Conservation (phyloP, 2,888 invertebrate genomes). For the Nebria brevicollis region DNA sequence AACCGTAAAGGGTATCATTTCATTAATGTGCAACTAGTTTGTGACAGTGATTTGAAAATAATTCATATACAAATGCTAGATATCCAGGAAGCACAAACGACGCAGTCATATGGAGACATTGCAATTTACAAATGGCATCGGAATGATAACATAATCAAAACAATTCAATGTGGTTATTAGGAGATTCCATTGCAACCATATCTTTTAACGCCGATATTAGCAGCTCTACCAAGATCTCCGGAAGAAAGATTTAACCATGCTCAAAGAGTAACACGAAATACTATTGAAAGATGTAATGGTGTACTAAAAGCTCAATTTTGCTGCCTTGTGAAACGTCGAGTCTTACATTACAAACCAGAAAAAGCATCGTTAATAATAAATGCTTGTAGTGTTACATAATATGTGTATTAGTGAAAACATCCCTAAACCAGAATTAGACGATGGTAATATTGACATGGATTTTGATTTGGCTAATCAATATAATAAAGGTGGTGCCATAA, state of each 20-base stretch:
- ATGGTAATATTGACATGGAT: too few relatives aligned
- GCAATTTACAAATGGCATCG: constrained; percentile 40
- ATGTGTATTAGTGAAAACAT: constrained; percentile 21
- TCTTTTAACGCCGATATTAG: constrained; percentile 51
- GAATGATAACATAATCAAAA: too few relatives aligned
- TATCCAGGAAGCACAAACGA: too few relatives aligned
- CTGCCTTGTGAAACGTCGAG: constrained; percentile 51
- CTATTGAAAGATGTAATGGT: constrained; percentile 51
- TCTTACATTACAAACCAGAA: constrained; percentile 51
- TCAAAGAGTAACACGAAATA: constrained; percentile 15
- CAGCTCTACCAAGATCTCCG: constrained; percentile 37
- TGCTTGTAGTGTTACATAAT: constrained; percentile 52
- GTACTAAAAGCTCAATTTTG: constrained; percentile 51
- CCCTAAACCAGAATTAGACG: background rate
- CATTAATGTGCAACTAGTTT: constrained; percentile 48
- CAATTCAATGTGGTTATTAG: constrained; percentile 23
- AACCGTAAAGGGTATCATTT: constrained; percentile 48
- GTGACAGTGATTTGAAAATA: constrained; percentile 51
- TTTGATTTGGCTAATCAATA: too few relatives aligned
- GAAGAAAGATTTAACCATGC: constrained; percentile 48
- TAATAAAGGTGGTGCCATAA: too few relatives aligned
- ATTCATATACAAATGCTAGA: constrained; percentile 52
- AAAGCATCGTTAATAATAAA: constrained; percentile 52
- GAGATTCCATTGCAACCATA: constrained; percentile 51
- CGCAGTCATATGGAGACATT: constrained; percentile 52